A percentile compares a stretch with the other conserved stretches of the same genome.
phyloP scores from a whole-genome alignment of 2,888 invertebrate genomes.

The Oscheius sp. region DNA sequence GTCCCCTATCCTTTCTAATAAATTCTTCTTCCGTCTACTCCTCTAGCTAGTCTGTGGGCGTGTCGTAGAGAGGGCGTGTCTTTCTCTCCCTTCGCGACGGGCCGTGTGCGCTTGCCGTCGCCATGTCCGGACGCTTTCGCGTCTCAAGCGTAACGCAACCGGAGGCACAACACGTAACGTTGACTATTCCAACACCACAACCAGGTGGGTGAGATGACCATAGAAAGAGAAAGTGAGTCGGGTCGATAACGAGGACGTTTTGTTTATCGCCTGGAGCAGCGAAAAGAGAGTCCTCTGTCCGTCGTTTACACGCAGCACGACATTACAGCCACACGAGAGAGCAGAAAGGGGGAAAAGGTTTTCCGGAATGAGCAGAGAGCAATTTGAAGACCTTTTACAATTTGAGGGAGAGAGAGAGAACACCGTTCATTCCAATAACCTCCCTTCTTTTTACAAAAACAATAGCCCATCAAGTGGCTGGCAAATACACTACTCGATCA shows the following conservation, averaged over 20 bases:
- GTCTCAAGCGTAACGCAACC: constrained; percentile 18
- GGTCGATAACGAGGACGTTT: constrained; percentile 15
- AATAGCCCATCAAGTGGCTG: background rate
- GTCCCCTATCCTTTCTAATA: no score
- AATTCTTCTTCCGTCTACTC: no score
- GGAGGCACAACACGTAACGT: constrained; percentile 12
- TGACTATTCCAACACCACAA: constrained; percentile 8
- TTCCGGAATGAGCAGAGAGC: background rate
- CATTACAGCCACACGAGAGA: background rate
- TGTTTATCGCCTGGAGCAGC: constrained; percentile 14
- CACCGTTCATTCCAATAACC: no score
- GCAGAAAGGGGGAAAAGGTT: background rate
- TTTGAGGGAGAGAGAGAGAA: background rate
- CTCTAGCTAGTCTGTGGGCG: background rate
- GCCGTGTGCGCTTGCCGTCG: constrained; percentile 2
- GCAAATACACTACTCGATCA: background rate
- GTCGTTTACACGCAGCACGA: constrained; percentile 11
- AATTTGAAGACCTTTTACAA: background rate
- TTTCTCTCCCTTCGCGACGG: background rate
- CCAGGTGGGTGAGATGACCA: constrained; percentile 10
- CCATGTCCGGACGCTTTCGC: constrained; percentile 26
- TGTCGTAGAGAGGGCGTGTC: background rate
- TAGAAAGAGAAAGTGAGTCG: background rate
- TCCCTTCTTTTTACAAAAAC: no score
- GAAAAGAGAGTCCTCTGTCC: no score